Evolutionary conservation across 1,140 invertebrate species (phyloP).

Genomic region (Anagrus nilaparvatae): DNA sequence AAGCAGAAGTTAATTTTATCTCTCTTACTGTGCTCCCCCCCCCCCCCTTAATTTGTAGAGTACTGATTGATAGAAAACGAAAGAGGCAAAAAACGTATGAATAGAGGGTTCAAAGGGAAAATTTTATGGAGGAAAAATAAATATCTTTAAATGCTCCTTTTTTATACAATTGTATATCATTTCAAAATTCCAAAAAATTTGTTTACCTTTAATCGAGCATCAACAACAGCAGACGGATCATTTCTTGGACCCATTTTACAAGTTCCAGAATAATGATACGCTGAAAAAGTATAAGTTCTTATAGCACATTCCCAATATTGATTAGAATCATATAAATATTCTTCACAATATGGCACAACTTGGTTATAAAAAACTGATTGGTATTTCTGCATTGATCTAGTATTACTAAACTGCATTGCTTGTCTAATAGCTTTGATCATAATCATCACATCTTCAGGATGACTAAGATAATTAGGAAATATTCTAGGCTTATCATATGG

Average conservation of each 20-base stretch:
- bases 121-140: too few species aligned
- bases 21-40: too few species aligned
- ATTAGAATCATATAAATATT: slow-evolving; percentile 51
- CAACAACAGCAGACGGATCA: slow-evolving; percentile 61
- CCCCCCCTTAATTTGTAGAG: too few species aligned
- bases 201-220: slow-evolving; percentile 48
- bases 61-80: too few species aligned
- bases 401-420: slow-evolving; percentile 47
- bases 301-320: slow-evolving; percentile 65
- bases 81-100: too few species aligned
- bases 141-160: too few species aligned
- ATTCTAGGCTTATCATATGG: slow-evolving; percentile 70
- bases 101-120: too few species aligned
- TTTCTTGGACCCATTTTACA: slow-evolving; percentile 71
- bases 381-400: slow-evolving; percentile 48
- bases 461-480: slow-evolving; percentile 66
- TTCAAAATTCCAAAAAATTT: too few species aligned
- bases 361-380: slow-evolving; percentile 49
- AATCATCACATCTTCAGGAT: slow-evolving; percentile 53
- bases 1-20: too few species aligned
- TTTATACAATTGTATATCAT: too few species aligned
- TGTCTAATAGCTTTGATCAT: slow-evolving; percentile 52
- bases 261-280: slow-evolving; percentile 71
- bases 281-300: slow-evolving; percentile 55
- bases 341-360: slow-evolving; percentile 53